Evolutionary conservation across 1,140 invertebrate genomes (phyloP), one percentile per base, ranked within the genome.

Genomic region (Panulirus ornatus): DNA sequence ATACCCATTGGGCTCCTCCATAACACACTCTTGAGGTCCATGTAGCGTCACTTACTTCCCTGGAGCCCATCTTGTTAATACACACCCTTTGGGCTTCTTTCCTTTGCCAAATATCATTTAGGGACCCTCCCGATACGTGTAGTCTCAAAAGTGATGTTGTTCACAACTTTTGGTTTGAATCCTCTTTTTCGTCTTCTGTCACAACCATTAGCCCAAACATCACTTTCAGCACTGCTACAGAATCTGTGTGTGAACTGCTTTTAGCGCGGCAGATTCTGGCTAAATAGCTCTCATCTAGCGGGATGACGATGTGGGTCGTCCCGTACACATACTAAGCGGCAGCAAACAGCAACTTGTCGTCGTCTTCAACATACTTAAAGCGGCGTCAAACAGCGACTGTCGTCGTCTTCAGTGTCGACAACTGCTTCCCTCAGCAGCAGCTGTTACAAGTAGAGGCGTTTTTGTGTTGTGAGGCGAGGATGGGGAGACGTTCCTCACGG

Each of bases 251-350:
- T 51, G 75, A 47, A 85, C 75, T 70, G 51, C 54, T 63, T n/a
- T 88, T 79, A 88, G 75, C 40, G 75, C 51, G 51, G 54, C 76
- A 88, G 47, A 78, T 88, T 88, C 85, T 88, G 73, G 76, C 85
- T 88, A 88, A 88, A 66, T 88, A 88, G 85, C 85, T 54, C 85
- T 88, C 76, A 63, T 63, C 76, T 85, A 81, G 85, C 76, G 42
- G 54, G 85, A 75, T 40, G 75, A 88, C 85, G 38, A 38, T 16
- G 38, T 66, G 44, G 11, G 54, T 47, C 85, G 54, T 51, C 85
- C 85, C 54, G 30, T 27, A 88, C 44, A 88, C 85, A 88, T 76
- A 88, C 85, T 88, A 88, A 88, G 76, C 85, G 85, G 85, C 76
- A 88, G 75, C 85, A 63, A 88, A 78, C 85, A 81, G 85, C 85